phyloP scores from a whole-genome alignment of 2,113 vertebrate species.

The Struthio camelus region DNA sequence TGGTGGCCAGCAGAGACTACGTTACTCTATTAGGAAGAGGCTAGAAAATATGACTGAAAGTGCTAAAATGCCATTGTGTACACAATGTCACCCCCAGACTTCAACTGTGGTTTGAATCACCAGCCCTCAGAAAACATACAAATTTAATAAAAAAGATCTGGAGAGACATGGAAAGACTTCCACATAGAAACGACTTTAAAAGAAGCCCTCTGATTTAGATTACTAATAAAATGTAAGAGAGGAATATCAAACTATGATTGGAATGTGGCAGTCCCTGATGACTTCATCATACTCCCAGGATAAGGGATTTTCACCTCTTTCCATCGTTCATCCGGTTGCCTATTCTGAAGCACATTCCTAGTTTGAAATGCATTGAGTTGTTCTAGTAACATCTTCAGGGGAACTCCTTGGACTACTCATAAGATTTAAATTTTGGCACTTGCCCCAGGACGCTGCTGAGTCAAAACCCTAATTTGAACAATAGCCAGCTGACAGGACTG shows the following conservation, averaged over 20 bases:
- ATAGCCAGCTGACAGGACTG: neutral
- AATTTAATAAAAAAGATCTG: neutral
- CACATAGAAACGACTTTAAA: neutral
- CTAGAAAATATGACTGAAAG: slow-evolving; percentile 25
- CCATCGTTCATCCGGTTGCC: neutral
- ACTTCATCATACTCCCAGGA: neutral
- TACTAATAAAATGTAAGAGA: neutral
- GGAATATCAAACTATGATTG: neutral
- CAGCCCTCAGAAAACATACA: neutral
- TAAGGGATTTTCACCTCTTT: neutral
- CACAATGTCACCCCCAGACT: neutral
- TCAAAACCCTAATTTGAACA: neutral
- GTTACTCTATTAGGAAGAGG: slow-evolving; percentile 2
- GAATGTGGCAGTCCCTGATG: neutral
- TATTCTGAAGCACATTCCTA: neutral
- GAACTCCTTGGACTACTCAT: neutral
- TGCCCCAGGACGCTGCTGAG: neutral
- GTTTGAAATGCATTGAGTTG: neutral
- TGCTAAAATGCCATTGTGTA: slow-evolving; percentile 21
- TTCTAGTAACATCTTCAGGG: neutral
- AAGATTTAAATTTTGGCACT: neutral
- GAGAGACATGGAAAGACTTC: neutral
- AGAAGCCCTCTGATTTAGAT: neutral
- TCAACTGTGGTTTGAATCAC: neutral
- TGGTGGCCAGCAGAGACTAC: slow-evolving; percentile 22